phyloP scores from a whole-genome alignment of 2,113 vertebrate genomes.

The Brachionichthys hirsutus region DNA sequence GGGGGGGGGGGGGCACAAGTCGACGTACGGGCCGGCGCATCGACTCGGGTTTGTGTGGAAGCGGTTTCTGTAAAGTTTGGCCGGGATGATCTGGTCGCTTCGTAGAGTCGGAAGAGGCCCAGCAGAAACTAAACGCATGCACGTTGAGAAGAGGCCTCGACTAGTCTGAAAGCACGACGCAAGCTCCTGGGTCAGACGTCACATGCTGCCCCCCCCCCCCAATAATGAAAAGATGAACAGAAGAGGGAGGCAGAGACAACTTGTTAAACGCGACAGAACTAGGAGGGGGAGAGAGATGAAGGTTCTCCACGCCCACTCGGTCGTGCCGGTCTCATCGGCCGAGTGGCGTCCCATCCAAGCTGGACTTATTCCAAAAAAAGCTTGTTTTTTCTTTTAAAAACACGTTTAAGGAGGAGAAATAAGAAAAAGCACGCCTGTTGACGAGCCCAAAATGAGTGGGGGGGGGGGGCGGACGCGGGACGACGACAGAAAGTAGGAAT shows the following conservation, averaged over 20 bases:
- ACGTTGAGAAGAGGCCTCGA: neutral
- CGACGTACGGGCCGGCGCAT: slow-evolving; percentile 18
- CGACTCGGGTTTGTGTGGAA: neutral
- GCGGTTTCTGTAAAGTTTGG: slow-evolving; percentile 5
- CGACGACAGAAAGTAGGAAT: neutral
- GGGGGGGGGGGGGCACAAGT: slow-evolving; percentile 19
- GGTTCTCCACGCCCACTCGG: neutral
- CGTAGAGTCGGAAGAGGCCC: no score
- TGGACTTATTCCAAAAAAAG: neutral
- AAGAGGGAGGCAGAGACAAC: neutral
- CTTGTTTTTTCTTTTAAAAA: neutral
- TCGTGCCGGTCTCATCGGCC: slow-evolving; percentile 13
- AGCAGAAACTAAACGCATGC: slow-evolving; percentile 33
- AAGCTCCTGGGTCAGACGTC: slow-evolving; percentile 41
- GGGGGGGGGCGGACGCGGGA: neutral
- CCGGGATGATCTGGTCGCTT: no score
- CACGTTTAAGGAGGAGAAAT: slow-evolving; percentile 3
- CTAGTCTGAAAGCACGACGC: slow-evolving; percentile 18
- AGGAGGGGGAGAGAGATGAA: neutral
- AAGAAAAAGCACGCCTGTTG: slow-evolving; percentile 14
- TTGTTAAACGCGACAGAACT: neutral
- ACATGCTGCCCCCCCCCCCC: neutral
- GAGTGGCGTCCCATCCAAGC: neutral
- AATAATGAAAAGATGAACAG: neutral
- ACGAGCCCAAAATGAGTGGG: slow-evolving; percentile 10